These are phyloP conservation scores for Hofmannophila pseudospretella DNA, from an alignment of 2,888 invertebrate species.

Conservation along the genomic window DNA sequence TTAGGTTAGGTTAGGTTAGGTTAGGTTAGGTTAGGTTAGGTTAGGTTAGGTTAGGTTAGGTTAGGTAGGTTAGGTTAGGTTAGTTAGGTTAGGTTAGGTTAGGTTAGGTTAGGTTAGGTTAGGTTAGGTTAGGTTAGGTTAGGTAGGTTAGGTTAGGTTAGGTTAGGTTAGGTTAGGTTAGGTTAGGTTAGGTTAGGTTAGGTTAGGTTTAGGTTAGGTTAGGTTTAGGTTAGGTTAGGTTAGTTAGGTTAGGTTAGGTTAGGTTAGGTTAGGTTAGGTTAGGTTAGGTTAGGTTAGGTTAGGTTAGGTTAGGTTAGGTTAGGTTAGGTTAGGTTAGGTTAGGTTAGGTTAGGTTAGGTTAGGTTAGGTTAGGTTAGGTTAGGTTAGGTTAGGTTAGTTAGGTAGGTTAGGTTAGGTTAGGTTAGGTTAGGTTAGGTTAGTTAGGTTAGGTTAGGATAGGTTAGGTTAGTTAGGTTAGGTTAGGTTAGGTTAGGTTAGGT, in stretches of 20 bases:
- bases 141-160: conserved; percentile 19
- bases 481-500: conserved; percentile 23
- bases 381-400: conserved; percentile 18
- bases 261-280: conserved; percentile 23
- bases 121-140: conserved; percentile 19
- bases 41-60: too few relatives aligned
- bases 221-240: conserved; percentile 24
- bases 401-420: conserved; percentile 15
- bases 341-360: conserved; percentile 18
- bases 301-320: conserved; percentile 18
- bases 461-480: conserved; percentile 24
- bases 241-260: conserved; percentile 24
- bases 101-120: conserved; percentile 11
- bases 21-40: too few relatives aligned
- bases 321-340: conserved; percentile 18
- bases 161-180: conserved; percentile 17
- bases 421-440: conserved; percentile 17
- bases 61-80: background rate
- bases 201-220: conserved; percentile 20
- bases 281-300: conserved; percentile 17
- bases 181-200: conserved; percentile 19
- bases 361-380: conserved; percentile 19
- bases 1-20: too few relatives aligned
- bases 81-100: conserved; percentile 10
- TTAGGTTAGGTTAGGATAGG: conserved; percentile 22